Base-by-base conservation (phyloP, 2,113 vertebrate genomes). In the Cottus gobio region DNA sequence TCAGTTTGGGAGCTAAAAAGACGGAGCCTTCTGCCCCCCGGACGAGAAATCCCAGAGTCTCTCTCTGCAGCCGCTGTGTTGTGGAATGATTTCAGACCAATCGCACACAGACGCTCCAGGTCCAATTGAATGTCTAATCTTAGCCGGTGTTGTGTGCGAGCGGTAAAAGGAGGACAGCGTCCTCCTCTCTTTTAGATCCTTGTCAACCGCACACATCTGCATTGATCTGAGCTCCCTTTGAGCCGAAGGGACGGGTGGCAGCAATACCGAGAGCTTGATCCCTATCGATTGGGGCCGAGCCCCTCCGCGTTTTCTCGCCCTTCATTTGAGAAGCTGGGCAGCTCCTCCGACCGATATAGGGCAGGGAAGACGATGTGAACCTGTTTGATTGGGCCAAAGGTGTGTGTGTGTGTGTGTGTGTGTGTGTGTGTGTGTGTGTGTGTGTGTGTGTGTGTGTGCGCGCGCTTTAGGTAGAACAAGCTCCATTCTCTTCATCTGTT, bases 51-150 rank as follows among this genome's bases (percentile, higher is more conserved):
- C n/a, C n/a, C n/a, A n/a, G n/a, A n/a, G n/a, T n/a, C 34, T 54
- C 30, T 16, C 15, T 11, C 46, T 52, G 39, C 48, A 58, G 46
- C 60, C 9, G 1, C 62, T 30, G 0, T 65, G 39, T 60, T 37
- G n/a, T 18, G 2, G 42, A 56, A 74, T 75, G 11, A 68, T 77
- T 71, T 68, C 30, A 61, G 56, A 75, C 68, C 84, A 80, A 71
- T 68, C 70, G 3, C 52, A 24, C 52, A 24, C n/a, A 11, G 64
- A 20, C 68, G 76, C 70, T 26, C 56, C 73, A 66, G 68, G 63
- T 89, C 76, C 80, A 44, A 87, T 61, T 86, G 62, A 79, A 85
- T 69, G 65, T 87, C 87, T 89, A 85, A 86, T 92, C 87, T 85
- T 82, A 83, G 84, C 77, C 4, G 7, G 70, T 77, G 86, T 87